Base-by-base conservation (phyloP, 2,888 invertebrate genomes). In the Monochamus alternatus region DNA sequence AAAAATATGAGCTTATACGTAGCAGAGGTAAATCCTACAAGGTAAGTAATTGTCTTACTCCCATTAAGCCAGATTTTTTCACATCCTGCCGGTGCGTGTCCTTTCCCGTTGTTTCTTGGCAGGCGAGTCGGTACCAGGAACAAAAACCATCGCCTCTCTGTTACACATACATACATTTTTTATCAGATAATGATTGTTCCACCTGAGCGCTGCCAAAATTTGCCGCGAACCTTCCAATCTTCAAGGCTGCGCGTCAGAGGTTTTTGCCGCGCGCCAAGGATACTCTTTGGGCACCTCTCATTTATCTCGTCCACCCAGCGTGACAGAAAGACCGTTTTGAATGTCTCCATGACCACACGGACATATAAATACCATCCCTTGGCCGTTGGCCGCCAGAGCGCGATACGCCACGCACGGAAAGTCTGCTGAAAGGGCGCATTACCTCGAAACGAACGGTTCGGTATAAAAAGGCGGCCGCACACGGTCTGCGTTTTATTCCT, bases 401-500 rank as follows among this genome's bases (percentile, higher is more conserved):
- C 72, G 52, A 69, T 44, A 52, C 72, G 63, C 63, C 66, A 43
- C 59, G 59, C 43, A 75, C 58, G 60, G 75, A 72, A 76, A 76
- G 71, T 62, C 63, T 75, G 70, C 64, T 69, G 70, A 73, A 70
- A 60, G 62, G 52, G 60, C 67, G 60, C 44, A 64, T 58, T 31
- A 14, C 43, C 65, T 12, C 51, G 43, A 51, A 62, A 70, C 47
- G 52, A 38, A 47, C 58, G 73, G 60, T 69, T 52, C 66, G 67
- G 73, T 78, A 80, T 79, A 80, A 78, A 78, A 79, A 76, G 70
- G 68, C 75, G 31, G 72, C 60, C 69, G 67, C 12, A 32, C 14
- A 60, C 70, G 62, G 47, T 67, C 44, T 65, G 69, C 63, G 67
- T 60, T 77, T 78, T 78, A 73, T 75, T 79, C 75, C 75, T 74